These are phyloP conservation scores for Drosophila sucinea DNA, from an alignment of 1,140 invertebrate species.

Conservation along the genomic window DNA sequence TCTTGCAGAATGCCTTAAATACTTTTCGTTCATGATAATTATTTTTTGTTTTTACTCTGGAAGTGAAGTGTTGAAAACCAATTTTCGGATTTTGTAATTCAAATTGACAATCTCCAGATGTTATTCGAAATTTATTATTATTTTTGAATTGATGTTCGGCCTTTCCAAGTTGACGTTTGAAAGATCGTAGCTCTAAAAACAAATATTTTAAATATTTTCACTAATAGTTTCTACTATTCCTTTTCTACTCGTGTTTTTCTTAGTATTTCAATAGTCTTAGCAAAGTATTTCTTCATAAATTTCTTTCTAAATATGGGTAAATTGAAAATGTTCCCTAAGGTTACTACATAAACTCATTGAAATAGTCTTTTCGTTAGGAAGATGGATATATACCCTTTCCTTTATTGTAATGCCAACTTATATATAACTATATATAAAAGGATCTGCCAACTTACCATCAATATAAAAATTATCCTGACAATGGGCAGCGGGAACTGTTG, in stretches of 20 bases:
- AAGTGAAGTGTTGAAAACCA: conserved; percentile 32
- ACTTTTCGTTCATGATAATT: conserved; percentile 68
- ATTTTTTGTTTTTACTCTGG: background rate
- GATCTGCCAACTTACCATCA: conserved; percentile 72
- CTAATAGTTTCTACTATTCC: no score
- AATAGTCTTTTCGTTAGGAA: no score
- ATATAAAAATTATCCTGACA: conserved; percentile 80
- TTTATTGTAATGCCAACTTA: no score
- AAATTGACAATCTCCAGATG: conserved; percentile 50
- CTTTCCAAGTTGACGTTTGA: background rate
- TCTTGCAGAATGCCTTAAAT: conserved; percentile 18
- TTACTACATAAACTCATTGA: no score
- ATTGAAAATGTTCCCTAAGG: no score
- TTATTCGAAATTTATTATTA: conserved; percentile 14
- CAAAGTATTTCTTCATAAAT: no score
- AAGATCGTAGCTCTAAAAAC: background rate
- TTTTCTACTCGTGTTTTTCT: no score
- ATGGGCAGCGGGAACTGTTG: conserved; percentile 81
- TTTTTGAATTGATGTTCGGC: background rate
- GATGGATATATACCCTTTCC: no score
- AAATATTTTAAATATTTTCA: no score
- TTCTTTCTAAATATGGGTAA: no score
- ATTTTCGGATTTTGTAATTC: conserved; percentile 37
- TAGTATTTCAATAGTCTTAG: no score
- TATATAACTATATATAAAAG: conserved; percentile 17